Conservation (phyloP, 2,113 vertebrate species). For the Antechinus flavipes region DNA sequence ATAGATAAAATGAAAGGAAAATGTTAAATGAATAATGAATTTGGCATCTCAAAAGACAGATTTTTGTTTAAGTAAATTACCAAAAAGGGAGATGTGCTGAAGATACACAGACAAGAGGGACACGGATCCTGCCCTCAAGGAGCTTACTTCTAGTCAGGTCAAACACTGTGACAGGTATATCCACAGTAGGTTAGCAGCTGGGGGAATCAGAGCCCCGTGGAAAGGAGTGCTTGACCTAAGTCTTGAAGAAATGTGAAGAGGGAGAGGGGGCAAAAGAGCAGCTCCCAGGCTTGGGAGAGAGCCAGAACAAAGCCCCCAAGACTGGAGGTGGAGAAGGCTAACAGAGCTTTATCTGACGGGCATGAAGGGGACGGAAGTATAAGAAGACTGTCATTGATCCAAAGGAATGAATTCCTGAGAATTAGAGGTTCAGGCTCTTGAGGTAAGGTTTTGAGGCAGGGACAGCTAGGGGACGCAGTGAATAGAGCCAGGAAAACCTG, state of each 20-base stretch:
- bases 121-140: neutral
- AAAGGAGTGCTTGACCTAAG: no score
- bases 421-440: neutral
- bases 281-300: no score
- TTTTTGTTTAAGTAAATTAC: neutral
- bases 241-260: no score
- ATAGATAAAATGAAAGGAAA: neutral
- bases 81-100: neutral
- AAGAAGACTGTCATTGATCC: neutral
- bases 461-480: no score
- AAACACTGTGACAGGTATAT: no score
- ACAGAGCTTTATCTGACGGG: no score
- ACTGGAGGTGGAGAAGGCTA: no score
- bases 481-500: neutral
- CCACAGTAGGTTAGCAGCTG: neutral
- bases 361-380: neutral
- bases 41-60: neutral
- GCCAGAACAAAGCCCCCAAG: no score
- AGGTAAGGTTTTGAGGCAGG: neutral
- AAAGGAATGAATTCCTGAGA: neutral
- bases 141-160: no score
- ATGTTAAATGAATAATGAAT: neutral
- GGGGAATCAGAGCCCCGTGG: neutral
- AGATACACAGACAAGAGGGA: neutral
- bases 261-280: no score